A percentile compares a stretch with the other conserved stretches of the same genome.
phyloP scores from a whole-genome alignment of 2,797 vertebrate genomes.

The Serranus cabrilla region DNA sequence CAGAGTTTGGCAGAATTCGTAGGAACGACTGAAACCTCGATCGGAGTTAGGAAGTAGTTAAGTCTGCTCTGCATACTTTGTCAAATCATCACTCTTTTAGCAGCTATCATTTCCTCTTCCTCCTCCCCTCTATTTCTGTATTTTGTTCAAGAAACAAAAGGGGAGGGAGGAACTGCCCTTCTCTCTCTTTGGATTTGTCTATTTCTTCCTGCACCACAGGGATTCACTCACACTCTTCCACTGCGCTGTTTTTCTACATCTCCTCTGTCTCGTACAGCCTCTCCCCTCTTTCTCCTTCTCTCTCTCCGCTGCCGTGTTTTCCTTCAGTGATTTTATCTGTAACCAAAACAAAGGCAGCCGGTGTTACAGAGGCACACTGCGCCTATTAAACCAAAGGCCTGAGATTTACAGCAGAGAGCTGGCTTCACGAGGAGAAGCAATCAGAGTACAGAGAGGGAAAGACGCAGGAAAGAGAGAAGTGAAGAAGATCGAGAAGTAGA shows the following conservation, averaged over 20 bases:
- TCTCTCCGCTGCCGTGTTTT: constrained; percentile 63
- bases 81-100: constrained; percentile 66
- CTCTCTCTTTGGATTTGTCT: constrained; percentile 50
- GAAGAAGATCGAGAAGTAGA: background rate
- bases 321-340: constrained; percentile 78
- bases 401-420: constrained; percentile 57
- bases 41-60: constrained; percentile 30
- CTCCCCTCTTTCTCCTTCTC: constrained; percentile 26
- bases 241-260: constrained; percentile 46
- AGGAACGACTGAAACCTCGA: constrained; percentile 8
- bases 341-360: constrained; percentile 81
- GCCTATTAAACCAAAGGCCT: constrained; percentile 60
- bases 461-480: background rate
- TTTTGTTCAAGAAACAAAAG: constrained; percentile 49
- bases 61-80: constrained; percentile 42
- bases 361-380: constrained; percentile 64
- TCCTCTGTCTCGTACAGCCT: constrained; percentile 22
- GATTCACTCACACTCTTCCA: constrained; percentile 34
- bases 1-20: background rate
- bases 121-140: constrained; percentile 26
- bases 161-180: constrained; percentile 19
- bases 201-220: constrained; percentile 50
- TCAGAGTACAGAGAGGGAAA: background rate
- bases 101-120: constrained; percentile 58
- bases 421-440: constrained; percentile 22